Percentiles rank a stretch among this genome's conserved stretches.
phyloP scores from a whole-genome alignment of 2,797 vertebrate genomes.

The Pseudocheirus occidentalis region DNA sequence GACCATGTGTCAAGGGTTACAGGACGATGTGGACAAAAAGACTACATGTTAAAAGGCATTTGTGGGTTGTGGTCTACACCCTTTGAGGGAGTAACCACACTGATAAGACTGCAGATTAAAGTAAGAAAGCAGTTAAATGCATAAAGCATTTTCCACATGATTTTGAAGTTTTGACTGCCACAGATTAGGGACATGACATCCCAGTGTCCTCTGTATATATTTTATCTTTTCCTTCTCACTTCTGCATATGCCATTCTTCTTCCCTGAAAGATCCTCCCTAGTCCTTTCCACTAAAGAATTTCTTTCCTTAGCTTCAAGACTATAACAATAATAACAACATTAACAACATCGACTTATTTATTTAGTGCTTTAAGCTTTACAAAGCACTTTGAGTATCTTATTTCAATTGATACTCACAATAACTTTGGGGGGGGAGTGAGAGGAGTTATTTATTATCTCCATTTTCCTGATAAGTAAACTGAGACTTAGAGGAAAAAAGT shows the following conservation, averaged over 20 bases:
- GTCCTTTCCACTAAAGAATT: not conserved
- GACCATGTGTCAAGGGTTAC: not conserved
- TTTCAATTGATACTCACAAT: not conserved
- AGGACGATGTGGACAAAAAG: not conserved
- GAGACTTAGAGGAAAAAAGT: not conserved
- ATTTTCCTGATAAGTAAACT: not conserved
- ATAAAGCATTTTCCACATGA: not conserved
- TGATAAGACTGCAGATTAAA: not conserved
- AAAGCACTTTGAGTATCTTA: not conserved
- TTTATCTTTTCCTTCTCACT: slow-evolving; percentile 23
- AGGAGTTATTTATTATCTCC: not conserved
- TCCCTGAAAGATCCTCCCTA: not conserved
- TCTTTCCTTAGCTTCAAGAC: not conserved
- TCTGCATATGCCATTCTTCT: not conserved
- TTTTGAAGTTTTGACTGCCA: not conserved
- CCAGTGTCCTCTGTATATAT: rapidly evolving
- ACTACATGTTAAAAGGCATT: not conserved
- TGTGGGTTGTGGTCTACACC: not conserved
- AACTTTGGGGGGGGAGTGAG: not conserved
- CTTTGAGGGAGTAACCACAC: not conserved
- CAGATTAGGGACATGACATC: not conserved
- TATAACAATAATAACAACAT: not conserved
- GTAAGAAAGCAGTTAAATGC: not conserved
- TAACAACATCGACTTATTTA: not conserved
- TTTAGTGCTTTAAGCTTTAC: not conserved